Conservation (phyloP, 2,113 vertebrate species). For the Oceanodroma tethys region DNA sequence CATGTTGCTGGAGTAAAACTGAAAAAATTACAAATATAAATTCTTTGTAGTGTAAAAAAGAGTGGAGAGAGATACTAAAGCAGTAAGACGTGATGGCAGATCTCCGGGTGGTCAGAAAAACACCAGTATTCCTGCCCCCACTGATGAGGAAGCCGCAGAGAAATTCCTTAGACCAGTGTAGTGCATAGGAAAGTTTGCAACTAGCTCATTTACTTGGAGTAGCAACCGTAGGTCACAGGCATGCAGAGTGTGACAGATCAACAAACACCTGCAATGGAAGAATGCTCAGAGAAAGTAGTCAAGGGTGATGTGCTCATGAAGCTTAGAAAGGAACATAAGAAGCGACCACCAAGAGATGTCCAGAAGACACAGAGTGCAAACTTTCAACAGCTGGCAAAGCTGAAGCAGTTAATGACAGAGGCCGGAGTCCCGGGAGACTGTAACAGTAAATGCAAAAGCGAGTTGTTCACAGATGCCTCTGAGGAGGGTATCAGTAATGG, state of each 20-base stretch:
- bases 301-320: not conserved
- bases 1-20: not conserved
- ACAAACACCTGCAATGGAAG: not conserved
- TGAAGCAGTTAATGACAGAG: not conserved
- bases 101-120: not conserved
- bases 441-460: not conserved
- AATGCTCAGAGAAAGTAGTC: not conserved
- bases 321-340: not conserved
- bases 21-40: not conserved
- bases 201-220: not conserved
- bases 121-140: not conserved
- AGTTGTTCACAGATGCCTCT: not conserved
- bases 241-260: not conserved
- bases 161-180: not conserved
- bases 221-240: not conserved
- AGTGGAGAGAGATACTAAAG: not conserved
- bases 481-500: not conserved
- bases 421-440: not conserved
- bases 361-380: not conserved
- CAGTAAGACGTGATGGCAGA: rapidly evolving
- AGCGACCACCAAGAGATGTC: not conserved
- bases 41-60: not conserved
- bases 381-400: not conserved
- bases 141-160: not conserved
- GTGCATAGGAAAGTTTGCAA: not conserved